Base-by-base conservation (phyloP, 2,113 vertebrate genomes). In the Sturnira hondurensis region DNA sequence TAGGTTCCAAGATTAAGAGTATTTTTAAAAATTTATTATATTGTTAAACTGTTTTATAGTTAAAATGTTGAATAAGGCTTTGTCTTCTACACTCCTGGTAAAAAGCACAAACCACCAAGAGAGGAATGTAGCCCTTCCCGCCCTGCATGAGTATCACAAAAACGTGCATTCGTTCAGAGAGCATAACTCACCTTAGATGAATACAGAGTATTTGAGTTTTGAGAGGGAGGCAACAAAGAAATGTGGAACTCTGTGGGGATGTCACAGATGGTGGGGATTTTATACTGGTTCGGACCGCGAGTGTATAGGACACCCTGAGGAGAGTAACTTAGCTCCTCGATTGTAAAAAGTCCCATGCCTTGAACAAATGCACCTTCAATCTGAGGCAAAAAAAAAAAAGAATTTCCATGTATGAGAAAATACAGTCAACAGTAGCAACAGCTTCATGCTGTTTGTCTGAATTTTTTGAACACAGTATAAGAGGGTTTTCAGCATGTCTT, bases 331-430 rank as follows among this genome's bases (percentile, higher is more conserved):
- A 99, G 94, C 97, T 99, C 99, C 97, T 99, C 99, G 97, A 98
- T 92, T 7, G 99, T 99, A 97, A 98, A 99, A 80, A 99, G 98
- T 28, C 99, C 99, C 97, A 99, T 86, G 65, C 99, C 99, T 96
- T 99, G 99, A 89, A 98, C 97, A 97, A 99, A 99, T 0, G 98
- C 98, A 33, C 99, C 99, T 98, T 99, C 99, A 88, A 99, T 98
- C 99, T 99, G 97, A 76, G 47, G 10, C 33, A 26, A 86, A 19
- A 36, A 41, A 77, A 33, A 13, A 36, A 7, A 41, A 56, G 45
- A 71, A 86, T 76, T 74, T 54, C 19, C 70, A 61, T 22, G 7
- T 36, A 3, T 13, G 78, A 85, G 71, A 91, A 56, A 80, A 77
- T 22, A 88, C 2, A 54, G 41, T 67, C 52, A 73, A 91, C 14